Conservation (phyloP, 2,797 vertebrate genomes). For the Australoheros facetus region DNA sequence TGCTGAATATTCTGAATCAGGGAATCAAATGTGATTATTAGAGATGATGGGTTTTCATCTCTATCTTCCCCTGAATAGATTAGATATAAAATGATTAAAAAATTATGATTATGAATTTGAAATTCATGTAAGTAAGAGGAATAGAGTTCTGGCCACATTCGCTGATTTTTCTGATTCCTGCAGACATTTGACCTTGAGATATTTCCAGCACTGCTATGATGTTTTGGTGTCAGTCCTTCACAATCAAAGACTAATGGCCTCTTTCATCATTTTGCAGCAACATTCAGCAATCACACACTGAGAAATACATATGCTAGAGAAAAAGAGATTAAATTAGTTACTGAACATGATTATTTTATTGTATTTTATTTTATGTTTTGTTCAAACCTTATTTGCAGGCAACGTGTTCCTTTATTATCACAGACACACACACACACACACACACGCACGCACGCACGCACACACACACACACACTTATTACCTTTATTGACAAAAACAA, state of each 20-base stretch:
- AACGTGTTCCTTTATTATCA: not conserved
- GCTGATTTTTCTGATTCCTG: not conserved
- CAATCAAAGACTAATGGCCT: constrained; percentile 40
- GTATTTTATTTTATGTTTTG: not conserved
- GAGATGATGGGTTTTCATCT: not conserved
- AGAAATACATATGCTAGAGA: not conserved
- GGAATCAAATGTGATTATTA: not conserved
- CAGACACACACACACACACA: not conserved
- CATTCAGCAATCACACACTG: constrained; percentile 23
- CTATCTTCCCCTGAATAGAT: not conserved
- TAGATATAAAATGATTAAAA: not conserved
- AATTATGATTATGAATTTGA: not conserved
- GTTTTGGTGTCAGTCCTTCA: constrained; percentile 37
- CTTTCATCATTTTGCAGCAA: constrained; percentile 32
- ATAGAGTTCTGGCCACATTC: not conserved
- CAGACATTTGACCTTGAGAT: constrained; percentile 15
- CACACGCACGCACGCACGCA: not conserved
- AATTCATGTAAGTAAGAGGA: not conserved
- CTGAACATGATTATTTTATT: not conserved
- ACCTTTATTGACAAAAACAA: too few relatives aligned
- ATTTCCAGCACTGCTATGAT: constrained; percentile 24
- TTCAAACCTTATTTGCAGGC: not conserved
- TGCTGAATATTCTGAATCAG: not conserved
- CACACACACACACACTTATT: not conserved
- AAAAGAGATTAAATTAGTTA: constrained; percentile 2